These are phyloP conservation scores for Rhopalosiphum padi DNA, from an alignment of 1,140 invertebrate species.

Conservation along the genomic window DNA sequence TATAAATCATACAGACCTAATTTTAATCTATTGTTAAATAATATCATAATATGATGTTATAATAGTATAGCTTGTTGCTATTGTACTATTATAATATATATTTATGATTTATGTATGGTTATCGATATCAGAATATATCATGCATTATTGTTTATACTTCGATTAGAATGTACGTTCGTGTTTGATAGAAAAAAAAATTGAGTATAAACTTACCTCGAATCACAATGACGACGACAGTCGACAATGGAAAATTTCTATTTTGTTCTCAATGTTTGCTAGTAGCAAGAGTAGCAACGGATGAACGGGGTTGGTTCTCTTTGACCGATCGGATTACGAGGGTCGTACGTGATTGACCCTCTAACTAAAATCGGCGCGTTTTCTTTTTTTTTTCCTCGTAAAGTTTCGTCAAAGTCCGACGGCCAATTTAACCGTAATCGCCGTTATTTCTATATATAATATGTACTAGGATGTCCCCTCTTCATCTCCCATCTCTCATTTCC, in stretches of 20 bases:
- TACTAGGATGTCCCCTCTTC: not conserved
- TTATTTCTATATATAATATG: not conserved
- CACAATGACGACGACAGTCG: not conserved
- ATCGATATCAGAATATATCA: not conserved
- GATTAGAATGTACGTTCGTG: not conserved
- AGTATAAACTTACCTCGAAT: not conserved
- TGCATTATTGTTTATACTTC: not conserved
- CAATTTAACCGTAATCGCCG: slow-evolving; percentile 32
- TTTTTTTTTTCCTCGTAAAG: not conserved
- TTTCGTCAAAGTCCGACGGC: slow-evolving; percentile 29
- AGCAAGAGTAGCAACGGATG: not conserved
- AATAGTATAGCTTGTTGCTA: not conserved
- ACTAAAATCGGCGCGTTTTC: not conserved
- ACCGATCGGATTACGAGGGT: slow-evolving; percentile 49
- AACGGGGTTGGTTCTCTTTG: not conserved
- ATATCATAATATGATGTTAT: not conserved
- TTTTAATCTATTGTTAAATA: not conserved
- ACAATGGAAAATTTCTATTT: not conserved
- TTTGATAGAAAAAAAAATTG: not conserved
- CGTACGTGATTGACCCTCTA: slow-evolving; percentile 46
- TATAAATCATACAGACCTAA: not conserved
- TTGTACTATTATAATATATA: not conserved
- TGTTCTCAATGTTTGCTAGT: not conserved
- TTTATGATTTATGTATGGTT: not conserved
- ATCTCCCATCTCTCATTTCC: not conserved